Percentiles rank a stretch among this genome's conserved stretches.
Conservation (phyloP, 2,797 vertebrate species). For the Sebastolobus altivelis region DNA sequence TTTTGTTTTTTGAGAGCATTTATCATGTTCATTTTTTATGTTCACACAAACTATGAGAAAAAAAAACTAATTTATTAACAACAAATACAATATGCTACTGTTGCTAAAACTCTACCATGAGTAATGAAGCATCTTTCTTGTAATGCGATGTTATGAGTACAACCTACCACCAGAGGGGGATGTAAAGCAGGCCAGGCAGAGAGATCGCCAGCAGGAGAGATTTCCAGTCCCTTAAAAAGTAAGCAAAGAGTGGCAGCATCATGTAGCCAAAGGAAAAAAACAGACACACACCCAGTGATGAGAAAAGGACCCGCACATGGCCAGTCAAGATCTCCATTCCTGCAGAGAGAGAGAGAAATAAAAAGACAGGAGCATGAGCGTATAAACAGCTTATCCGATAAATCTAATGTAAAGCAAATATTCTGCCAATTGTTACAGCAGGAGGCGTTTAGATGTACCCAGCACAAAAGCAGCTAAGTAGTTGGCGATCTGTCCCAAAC, state of each 20-base stretch:
- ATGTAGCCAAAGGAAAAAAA: slow-evolving; percentile 88
- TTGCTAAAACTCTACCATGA: too few species aligned
- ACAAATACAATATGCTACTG: too few species aligned
- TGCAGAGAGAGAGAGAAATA: slow-evolving; percentile 41
- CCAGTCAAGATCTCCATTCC: slow-evolving; percentile 89
- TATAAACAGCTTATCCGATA: not conserved
- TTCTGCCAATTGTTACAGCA: not conserved
- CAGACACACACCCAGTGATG: slow-evolving; percentile 85
- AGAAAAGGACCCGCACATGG: slow-evolving; percentile 84
- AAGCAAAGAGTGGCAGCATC: slow-evolving; percentile 86
- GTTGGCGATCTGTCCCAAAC: slow-evolving; percentile 91
- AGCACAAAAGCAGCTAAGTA: slow-evolving; percentile 91
- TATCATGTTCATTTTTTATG: too few species aligned
- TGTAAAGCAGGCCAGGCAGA: not conserved
- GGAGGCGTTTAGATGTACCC: slow-evolving; percentile 70
- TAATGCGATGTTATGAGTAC: not conserved
- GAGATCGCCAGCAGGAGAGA: slow-evolving; percentile 81
- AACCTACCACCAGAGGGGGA: slow-evolving; percentile 82
- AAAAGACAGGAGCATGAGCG: not conserved
- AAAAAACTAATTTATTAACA: too few species aligned
- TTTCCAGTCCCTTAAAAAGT: slow-evolving; percentile 88
- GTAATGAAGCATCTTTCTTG: too few species aligned
- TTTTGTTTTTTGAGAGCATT: too few species aligned
- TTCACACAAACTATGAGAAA: too few species aligned
- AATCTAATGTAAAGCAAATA: not conserved